Percentiles rank a stretch among this genome's conserved stretches.
Evolutionary conservation across 2,888 invertebrate species (phyloP).

Genomic region (Pristionchus mayeri): DNA sequence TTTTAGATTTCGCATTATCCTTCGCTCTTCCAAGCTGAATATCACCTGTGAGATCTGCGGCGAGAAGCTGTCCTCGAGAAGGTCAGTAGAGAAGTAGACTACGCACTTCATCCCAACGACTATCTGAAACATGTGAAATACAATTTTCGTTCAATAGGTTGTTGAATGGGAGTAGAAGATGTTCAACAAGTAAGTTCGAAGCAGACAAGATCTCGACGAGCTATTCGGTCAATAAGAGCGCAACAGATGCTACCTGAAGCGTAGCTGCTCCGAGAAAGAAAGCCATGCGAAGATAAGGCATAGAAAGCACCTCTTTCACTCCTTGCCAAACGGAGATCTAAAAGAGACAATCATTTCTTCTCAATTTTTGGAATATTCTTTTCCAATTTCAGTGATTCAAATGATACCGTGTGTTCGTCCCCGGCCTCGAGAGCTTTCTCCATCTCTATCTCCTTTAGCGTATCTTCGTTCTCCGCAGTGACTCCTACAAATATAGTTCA

Average conservation of each 20-base stretch:
- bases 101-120: conserved; percentile 61
- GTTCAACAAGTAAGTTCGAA: too few species aligned
- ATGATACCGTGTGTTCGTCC: conserved; percentile 2
- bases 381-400: not conserved
- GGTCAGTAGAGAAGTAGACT: conserved; percentile 50
- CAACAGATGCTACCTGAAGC: conserved; percentile 54
- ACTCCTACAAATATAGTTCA: conserved; percentile 40
- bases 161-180: too few species aligned
- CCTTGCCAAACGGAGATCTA: conserved; percentile 54
- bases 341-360: not conserved
- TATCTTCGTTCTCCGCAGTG: conserved; percentile 48
- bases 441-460: conserved; percentile 61
- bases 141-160: too few species aligned
- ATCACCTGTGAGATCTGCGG: conserved; percentile 33
- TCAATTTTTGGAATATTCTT: not conserved
- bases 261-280: conserved; percentile 59
- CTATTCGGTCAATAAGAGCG: not conserved
- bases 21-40: not conserved
- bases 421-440: conserved; percentile 49
- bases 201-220: too few species aligned
- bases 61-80: conserved; percentile 50
- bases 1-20: conserved; percentile 47
- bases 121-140: conserved; percentile 50
- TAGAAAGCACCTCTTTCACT: conserved; percentile 56
- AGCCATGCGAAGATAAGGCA: conserved; percentile 61